Evolutionary conservation across 2,797 vertebrate species (phyloP), one percentile per base, ranked within the genome.

Genomic region (Falco naumanni): DNA sequence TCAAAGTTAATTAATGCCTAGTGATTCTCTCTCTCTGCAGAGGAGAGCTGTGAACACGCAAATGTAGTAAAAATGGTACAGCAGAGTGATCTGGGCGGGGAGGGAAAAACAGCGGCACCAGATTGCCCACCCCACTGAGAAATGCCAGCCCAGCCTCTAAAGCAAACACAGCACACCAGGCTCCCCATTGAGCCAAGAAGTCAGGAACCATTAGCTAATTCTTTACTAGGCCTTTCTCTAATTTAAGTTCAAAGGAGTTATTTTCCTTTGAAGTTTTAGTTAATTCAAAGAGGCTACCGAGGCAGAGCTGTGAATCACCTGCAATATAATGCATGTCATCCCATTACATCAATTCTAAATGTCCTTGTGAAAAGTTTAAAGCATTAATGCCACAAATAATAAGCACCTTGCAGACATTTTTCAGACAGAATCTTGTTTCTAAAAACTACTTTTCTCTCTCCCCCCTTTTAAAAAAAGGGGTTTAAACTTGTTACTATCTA

Each of bases 181-280:
- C 37, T 66, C 34, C 65, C 29, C 37, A 1, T 2, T 12, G 37
- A 64, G 34, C 54, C 68, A 18, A 26, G 37, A 29, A 29, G 26
- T 10, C 81, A 45, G 59, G 37, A 71, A 5, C 59, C 70, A 77
- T 17, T 33, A 53, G 39, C 43, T 37, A 17, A 31, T 31, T 61
- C 79, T 53, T 43, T 10, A 16, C 54, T 29, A 25, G 16, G 31
- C 22, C 72, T 45, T 79, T 64, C 63, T 70, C 57, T 29, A 31
- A 60, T 48, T 82, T 48, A 29, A 77, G n/a, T 72, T 88, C 75
- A 88, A 88, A 88, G 71, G 54, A 90, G 26, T 39, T 29, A 14
- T 57, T 34, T 70, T 41, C 70, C 54, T 91, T 68, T 85, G 89
- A 81, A 91, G 80, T 57, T 71, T 43, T 85, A 61, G 77, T 77